Evolutionary conservation across 2,113 vertebrate species (phyloP).

Genomic region (Neolamprologus toae): DNA sequence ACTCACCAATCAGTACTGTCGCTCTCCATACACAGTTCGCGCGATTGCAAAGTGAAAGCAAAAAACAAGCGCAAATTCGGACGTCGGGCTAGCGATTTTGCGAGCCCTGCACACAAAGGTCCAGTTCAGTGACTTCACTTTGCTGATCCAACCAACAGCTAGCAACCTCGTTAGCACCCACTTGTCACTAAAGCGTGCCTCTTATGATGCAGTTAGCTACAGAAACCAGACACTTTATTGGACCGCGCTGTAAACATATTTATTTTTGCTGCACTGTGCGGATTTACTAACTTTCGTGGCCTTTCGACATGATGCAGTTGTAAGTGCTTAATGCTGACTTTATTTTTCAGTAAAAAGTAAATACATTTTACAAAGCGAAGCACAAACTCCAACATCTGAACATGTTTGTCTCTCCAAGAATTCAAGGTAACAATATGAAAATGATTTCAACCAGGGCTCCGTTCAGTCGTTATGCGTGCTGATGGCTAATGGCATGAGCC

Average conservation of each 20-base stretch:
- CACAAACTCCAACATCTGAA: not conserved
- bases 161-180: not conserved
- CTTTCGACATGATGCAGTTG: not conserved
- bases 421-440: not conserved
- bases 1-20: no score
- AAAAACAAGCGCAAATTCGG: no score
- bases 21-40: fast-evolving
- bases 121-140: not conserved
- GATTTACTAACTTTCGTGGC: not conserved
- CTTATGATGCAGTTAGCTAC: not conserved
- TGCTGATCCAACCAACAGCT: not conserved
- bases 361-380: not conserved
- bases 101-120: not conserved
- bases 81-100: no score
- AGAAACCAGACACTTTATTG: not conserved
- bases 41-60: no score
- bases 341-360: not conserved
- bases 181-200: not conserved
- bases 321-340: not conserved
- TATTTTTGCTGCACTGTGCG: not conserved
- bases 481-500: not conserved
- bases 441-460: not conserved
- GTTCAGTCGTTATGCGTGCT: not conserved
- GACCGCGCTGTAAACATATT: not conserved
- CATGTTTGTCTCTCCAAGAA: not conserved